Conservation (phyloP, 2,113 vertebrate genomes). For the Morone chrysops region DNA sequence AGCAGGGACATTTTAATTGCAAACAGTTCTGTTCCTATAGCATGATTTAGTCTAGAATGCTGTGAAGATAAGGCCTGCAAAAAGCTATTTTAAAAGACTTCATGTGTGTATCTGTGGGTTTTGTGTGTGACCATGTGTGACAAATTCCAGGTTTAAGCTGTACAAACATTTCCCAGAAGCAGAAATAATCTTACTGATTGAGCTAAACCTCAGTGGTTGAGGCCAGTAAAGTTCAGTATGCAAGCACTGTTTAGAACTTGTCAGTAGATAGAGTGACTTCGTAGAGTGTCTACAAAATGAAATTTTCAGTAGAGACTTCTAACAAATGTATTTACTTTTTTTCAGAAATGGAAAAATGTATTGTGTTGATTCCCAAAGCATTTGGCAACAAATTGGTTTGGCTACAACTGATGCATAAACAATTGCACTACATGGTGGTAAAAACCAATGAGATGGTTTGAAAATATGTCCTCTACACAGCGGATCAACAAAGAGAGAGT, state of each 20-base stretch:
- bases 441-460: slow-evolving; percentile 21
- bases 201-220: slow-evolving; percentile 25
- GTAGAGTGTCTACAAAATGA: neutral
- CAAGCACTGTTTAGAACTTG: slow-evolving; percentile 13
- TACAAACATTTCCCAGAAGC: slow-evolving; percentile 37
- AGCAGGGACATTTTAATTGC: slow-evolving; percentile 66
- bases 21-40: slow-evolving; percentile 37
- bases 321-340: slow-evolving; percentile 50
- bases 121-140: neutral
- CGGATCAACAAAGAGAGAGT: slow-evolving; percentile 1
- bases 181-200: slow-evolving; percentile 49
- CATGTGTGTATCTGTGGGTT: neutral
- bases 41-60: slow-evolving; percentile 28
- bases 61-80: slow-evolving; percentile 27
- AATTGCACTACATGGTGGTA: neutral
- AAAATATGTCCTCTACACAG: slow-evolving; percentile 9
- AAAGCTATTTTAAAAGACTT: slow-evolving; percentile 8
- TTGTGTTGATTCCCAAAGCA: slow-evolving; percentile 34
- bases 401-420: slow-evolving; percentile 30
- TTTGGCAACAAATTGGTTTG: slow-evolving; percentile 48
- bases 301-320: slow-evolving; percentile 35
- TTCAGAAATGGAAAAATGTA: slow-evolving; percentile 41
- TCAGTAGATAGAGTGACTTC: slow-evolving; percentile 38
- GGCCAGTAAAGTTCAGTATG: slow-evolving; percentile 18
- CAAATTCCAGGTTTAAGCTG: slow-evolving; percentile 18